Percentiles rank a stretch among this genome's conserved stretches.
These are phyloP conservation scores for Tylochromis polylepis DNA, from an alignment of 2,113 vertebrate species.

Conservation along the genomic window DNA sequence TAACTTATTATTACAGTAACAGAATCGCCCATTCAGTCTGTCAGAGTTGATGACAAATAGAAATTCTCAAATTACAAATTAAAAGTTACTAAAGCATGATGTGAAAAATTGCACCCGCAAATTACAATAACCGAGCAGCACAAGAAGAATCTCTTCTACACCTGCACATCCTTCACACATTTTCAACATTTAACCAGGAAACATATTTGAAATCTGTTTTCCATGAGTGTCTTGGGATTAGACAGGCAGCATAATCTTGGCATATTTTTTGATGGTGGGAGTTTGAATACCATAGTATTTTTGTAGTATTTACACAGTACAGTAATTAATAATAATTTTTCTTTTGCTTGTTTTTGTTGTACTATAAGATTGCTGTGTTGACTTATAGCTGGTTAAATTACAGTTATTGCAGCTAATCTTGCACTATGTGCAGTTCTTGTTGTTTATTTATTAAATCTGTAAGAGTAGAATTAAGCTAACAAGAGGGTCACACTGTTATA, in stretches of 20 bases:
- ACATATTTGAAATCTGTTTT: background rate
- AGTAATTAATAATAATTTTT: background rate
- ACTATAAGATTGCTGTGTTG: background rate
- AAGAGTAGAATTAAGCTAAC: background rate
- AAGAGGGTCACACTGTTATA: background rate
- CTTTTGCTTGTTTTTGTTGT: background rate
- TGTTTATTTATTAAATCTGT: background rate
- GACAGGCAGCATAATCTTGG: background rate
- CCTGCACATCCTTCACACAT: background rate
- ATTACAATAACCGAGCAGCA: background rate
- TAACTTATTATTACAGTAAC: background rate
- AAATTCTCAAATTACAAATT: background rate
- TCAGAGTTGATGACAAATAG: background rate
- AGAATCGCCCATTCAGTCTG: background rate
- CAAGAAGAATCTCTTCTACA: background rate
- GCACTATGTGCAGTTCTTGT: background rate
- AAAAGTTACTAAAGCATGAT: background rate
- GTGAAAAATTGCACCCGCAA: background rate
- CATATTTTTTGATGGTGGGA: background rate
- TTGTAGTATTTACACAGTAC: background rate
- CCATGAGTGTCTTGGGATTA: background rate
- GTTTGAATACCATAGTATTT: fast-evolving
- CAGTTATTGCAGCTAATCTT: background rate
- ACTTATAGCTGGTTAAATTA: background rate
- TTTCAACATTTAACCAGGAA: background rate